A percentile compares a stretch with the other conserved stretches of the same genome.
Evolutionary conservation across 1,140 invertebrate species (phyloP).

Genomic region (Trialeurodes vaporariorum): DNA sequence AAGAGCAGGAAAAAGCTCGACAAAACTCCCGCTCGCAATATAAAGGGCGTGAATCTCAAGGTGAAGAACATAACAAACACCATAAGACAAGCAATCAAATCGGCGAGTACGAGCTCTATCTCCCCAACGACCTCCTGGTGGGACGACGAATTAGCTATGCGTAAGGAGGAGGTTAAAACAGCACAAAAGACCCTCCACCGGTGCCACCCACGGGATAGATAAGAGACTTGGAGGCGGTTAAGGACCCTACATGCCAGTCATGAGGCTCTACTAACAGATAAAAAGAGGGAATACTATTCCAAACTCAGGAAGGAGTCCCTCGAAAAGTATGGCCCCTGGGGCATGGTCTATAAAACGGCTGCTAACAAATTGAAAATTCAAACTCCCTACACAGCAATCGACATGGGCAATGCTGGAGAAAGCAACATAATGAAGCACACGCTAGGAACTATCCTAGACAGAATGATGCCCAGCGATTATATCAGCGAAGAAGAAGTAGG

Average conservation of each 20-base stretch:
- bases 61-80: too few relatives aligned
- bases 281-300: background rate
- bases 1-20: too few relatives aligned
- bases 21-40: too few relatives aligned
- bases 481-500: background rate
- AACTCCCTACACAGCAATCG: background rate
- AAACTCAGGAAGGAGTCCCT: background rate
- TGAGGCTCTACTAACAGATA: background rate
- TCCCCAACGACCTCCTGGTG: too few relatives aligned
- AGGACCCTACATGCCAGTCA: background rate
- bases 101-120: too few relatives aligned
- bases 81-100: too few relatives aligned
- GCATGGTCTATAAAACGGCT: background rate
- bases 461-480: background rate
- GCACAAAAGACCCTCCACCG: background rate
- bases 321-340: background rate
- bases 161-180: background rate
- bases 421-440: background rate
- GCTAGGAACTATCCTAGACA: background rate
- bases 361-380: background rate
- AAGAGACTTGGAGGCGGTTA: background rate
- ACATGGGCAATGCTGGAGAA: background rate
- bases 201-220: background rate
- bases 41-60: too few relatives aligned
- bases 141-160: background rate